These are phyloP conservation scores for Nomada hirtipes DNA, from an alignment of 2,888 invertebrate species.

Conservation along the genomic window DNA sequence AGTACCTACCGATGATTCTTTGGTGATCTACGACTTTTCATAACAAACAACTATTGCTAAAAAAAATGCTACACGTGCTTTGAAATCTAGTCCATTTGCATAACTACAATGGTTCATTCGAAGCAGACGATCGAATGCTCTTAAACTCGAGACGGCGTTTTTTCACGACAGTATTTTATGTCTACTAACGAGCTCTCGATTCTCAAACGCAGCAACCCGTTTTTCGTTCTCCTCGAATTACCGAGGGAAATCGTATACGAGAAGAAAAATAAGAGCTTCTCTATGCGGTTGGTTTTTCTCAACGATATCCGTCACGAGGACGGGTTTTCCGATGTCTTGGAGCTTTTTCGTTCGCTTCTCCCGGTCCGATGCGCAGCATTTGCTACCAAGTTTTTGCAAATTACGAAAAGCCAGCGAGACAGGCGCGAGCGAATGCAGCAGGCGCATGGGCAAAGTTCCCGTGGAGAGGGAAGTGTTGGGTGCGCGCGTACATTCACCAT, in stretches of 20 bases:
- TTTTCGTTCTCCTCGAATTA: not conserved
- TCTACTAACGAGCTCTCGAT: slow-evolving; percentile 26
- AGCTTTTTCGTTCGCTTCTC: slow-evolving; percentile 25
- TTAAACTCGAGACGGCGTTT: not conserved
- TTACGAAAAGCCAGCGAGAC: slow-evolving; percentile 1
- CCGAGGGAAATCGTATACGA: slow-evolving; percentile 1
- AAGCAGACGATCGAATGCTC: not conserved
- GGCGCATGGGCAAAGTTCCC: slow-evolving; percentile 58
- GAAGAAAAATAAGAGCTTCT: slow-evolving; percentile 1
- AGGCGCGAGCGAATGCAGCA: slow-evolving; percentile 47
- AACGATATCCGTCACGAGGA: not conserved
- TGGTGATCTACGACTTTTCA: too few species aligned
- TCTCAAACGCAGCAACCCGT: not conserved
- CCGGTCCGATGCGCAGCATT: slow-evolving; percentile 17
- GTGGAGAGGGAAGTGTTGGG: slow-evolving; percentile 10
- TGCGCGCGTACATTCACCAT: slow-evolving; percentile 49
- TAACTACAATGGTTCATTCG: not conserved
- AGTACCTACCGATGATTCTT: not conserved
- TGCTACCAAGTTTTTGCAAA: slow-evolving; percentile 42
- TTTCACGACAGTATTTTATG: not conserved
- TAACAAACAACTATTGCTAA: too few species aligned
- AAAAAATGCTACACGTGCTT: not conserved
- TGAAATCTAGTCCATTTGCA: not conserved
- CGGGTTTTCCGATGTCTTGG: not conserved
- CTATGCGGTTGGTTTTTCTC: not conserved